These are phyloP conservation scores for Calypte anna DNA, from an alignment of 2,113 vertebrate species.

Conservation along the genomic window DNA sequence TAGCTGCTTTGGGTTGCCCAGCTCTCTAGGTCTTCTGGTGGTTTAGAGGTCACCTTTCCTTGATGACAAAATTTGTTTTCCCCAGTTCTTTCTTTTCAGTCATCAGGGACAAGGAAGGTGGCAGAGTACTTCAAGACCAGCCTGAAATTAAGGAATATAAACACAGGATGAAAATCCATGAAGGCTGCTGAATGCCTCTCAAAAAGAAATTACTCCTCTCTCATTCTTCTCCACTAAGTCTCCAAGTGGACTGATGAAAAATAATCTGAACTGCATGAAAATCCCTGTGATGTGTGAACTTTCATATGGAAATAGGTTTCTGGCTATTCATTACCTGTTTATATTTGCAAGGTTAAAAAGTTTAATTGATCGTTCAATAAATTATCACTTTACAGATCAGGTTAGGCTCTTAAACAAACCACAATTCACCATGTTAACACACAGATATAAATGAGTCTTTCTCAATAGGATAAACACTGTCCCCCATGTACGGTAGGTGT, in stretches of 20 bases:
- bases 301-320: slow-evolving; percentile 56
- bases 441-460: slow-evolving; percentile 79
- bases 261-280: neutral
- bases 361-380: slow-evolving; percentile 84
- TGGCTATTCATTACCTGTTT: slow-evolving; percentile 69
- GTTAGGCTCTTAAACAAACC: slow-evolving; percentile 77
- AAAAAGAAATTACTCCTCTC: neutral
- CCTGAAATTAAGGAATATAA: neutral
- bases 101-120: neutral
- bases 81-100: neutral
- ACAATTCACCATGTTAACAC: slow-evolving; percentile 80
- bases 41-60: neutral
- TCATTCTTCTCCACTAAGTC: neutral
- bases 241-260: neutral
- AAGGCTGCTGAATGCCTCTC: neutral
- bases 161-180: neutral
- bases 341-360: slow-evolving; percentile 72
- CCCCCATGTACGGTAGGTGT: slow-evolving; percentile 78
- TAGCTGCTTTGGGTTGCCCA: neutral
- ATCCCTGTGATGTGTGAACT: slow-evolving; percentile 42
- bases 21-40: neutral
- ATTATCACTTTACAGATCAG: slow-evolving; percentile 84
- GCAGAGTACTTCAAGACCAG: neutral
- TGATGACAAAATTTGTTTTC: neutral
- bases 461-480: slow-evolving; percentile 78